Base-by-base conservation (phyloP, 37 sponge, comb jelly and placozoan genomes). In the Theonella swinhoei region DNA sequence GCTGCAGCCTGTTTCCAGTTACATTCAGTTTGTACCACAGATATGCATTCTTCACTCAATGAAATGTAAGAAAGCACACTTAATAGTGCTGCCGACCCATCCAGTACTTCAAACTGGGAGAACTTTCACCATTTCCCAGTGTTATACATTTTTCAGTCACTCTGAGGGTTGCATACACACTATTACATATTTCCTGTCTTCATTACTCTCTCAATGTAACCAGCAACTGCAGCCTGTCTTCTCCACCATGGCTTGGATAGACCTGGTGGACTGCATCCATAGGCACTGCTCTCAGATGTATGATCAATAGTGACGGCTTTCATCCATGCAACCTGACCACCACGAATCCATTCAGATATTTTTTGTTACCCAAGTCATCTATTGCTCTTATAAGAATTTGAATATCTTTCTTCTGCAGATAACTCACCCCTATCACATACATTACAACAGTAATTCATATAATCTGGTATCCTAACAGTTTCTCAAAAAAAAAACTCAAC, bases 261-360 rank as follows among this genome's bases (percentile, higher is more conserved):
- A 3, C 72, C 72, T 36, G 11, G 20, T 4, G 72, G 72, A 31
- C 72, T 71, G 29, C 23, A 24, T 8, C 72, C 72, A 71, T 71
- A 71, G 24, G 76, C 76, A 43, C 59, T 43, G 25, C 4, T 38
- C 9, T n/a, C n/a, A n/a, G n/a, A n/a, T n/a, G n/a, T n/a, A n/a
- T 71, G 7, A 39, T 34, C 19, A 9, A 17, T 9, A 25, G 37
- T 11, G 40, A 72, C 73, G 9, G 11, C n/a, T 34, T 34, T 34
- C 76, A 75, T 75, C 76, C 76, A 75, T 31, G 76, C 59, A 25
- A 75, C 26, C 24, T 75, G 42, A 3, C 76, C 76, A n/a, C 76
- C 76, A 42, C 76, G 31, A n/a, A 75, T 75, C 76, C 76, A 42
- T 42, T 75, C 76, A 43, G 76, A 25, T 24, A 75, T 75, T 75